Evolutionary conservation across 2,113 vertebrate species (phyloP).

Genomic region (Tyto alba): DNA sequence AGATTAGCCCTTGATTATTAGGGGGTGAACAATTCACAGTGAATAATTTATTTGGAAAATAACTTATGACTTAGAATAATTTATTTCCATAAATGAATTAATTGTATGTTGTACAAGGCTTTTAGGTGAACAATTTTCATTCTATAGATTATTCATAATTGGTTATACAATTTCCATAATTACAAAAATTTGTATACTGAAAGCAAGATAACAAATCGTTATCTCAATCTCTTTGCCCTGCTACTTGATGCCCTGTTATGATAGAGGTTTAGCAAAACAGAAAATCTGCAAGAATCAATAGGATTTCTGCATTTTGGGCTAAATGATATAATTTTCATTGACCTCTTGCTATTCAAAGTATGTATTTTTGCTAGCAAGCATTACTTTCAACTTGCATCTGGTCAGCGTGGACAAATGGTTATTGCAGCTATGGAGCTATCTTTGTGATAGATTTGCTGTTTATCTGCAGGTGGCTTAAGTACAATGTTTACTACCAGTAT

Average conservation of each 20-base stretch:
- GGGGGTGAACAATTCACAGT: slow-evolving; percentile 12
- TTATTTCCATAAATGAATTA: slow-evolving; percentile 10
- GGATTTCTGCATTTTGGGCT: background rate
- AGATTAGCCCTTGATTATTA: slow-evolving; percentile 36
- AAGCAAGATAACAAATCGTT: background rate
- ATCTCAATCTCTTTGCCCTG: background rate
- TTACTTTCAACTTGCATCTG: background rate
- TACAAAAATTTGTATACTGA: background rate
- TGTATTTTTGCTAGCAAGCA: background rate
- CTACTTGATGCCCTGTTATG: background rate
- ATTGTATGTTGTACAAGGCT: background rate
- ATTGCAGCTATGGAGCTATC: background rate
- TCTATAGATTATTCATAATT: slow-evolving; percentile 30
- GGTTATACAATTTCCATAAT: background rate
- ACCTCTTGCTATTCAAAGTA: background rate
- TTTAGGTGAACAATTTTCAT: slow-evolving; percentile 1
- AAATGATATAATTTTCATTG: background rate
- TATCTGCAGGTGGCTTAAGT: background rate
- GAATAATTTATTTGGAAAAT: slow-evolving; percentile 48
- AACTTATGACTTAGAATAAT: slow-evolving; percentile 22
- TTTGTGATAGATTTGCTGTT: background rate
- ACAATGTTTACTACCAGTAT: background rate
- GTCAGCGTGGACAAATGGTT: background rate
- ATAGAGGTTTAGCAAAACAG: background rate
- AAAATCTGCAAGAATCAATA: background rate